Evolutionary conservation across 2,888 invertebrate species (phyloP).

Genomic region (Leptinotarsa rubiginosa): DNA sequence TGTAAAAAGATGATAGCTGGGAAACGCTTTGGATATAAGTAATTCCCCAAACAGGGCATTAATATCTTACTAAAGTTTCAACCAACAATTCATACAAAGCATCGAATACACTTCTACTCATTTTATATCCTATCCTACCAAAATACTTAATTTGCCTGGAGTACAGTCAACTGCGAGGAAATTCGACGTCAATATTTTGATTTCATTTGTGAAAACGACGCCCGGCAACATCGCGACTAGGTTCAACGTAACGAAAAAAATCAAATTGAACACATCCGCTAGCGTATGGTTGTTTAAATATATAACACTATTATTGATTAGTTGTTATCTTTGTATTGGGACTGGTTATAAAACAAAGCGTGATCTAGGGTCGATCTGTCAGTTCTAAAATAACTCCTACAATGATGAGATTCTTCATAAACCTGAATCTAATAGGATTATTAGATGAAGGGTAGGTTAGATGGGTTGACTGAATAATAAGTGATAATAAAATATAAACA

Average conservation of each 20-base stretch:
- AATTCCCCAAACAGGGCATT: no score
- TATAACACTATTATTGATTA: conserved; percentile 8
- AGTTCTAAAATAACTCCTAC: not conserved
- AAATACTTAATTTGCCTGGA: conserved; percentile 1
- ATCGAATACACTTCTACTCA: no score
- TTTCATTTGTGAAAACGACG: not conserved
- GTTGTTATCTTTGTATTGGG: not conserved
- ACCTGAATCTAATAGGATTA: no score
- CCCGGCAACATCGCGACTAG: not conserved
- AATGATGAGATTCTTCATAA: not conserved
- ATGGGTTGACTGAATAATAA: no score
- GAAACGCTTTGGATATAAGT: no score
- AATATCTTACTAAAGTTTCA: no score
- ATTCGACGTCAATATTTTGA: conserved; percentile 15
- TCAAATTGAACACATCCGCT: not conserved
- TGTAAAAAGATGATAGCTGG: no score
- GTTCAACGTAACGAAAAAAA: conserved; percentile 12
- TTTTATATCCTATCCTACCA: not conserved
- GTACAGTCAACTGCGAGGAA: not conserved
- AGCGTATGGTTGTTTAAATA: conserved; percentile 9
- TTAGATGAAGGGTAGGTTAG: no score
- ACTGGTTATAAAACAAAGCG: not conserved
- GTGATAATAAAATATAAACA: no score
- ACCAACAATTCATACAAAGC: no score
- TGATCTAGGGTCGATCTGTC: not conserved